Conservation (phyloP, 2,797 vertebrate genomes). For the Mustela erminea region DNA sequence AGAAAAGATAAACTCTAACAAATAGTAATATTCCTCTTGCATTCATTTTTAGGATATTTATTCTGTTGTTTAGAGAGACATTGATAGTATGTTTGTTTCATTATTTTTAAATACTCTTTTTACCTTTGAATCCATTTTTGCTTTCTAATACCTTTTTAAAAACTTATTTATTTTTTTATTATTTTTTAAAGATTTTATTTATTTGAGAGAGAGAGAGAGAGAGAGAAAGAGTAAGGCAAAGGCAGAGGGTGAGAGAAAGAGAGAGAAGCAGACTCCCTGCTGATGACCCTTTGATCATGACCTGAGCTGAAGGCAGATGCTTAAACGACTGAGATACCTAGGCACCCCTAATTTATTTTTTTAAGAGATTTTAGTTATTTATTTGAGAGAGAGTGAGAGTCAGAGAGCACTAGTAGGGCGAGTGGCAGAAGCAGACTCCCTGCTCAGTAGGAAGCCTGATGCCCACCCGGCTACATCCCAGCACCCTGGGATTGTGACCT, state of each 20-base stretch:
- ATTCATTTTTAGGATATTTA: neutral
- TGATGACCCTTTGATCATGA: too few species aligned
- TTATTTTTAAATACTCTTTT: neutral
- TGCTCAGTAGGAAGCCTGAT: too few species aligned
- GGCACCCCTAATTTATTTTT: too few species aligned
- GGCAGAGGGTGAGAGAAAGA: neutral
- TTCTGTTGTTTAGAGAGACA: constrained; percentile 16
- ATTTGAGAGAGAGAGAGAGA: neutral
- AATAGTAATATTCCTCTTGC: neutral
- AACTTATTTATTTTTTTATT: neutral
- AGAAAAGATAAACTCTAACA: neutral
- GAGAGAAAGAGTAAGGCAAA: neutral
- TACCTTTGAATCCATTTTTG: neutral
- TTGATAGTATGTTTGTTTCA: neutral
- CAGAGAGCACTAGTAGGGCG: too few species aligned
- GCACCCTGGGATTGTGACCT: too few species aligned
- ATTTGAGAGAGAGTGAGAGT: too few species aligned
- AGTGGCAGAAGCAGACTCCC: too few species aligned
- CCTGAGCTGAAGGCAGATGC: too few species aligned
- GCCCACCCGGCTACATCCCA: too few species aligned
- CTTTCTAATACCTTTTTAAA: neutral
- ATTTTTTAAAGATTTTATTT: neutral
- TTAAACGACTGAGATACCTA: too few species aligned
- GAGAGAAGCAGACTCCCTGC: neutral
- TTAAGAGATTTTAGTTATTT: too few species aligned